Conservation (phyloP, 2,888 invertebrate species). For the Drosophila kokeensis region DNA sequence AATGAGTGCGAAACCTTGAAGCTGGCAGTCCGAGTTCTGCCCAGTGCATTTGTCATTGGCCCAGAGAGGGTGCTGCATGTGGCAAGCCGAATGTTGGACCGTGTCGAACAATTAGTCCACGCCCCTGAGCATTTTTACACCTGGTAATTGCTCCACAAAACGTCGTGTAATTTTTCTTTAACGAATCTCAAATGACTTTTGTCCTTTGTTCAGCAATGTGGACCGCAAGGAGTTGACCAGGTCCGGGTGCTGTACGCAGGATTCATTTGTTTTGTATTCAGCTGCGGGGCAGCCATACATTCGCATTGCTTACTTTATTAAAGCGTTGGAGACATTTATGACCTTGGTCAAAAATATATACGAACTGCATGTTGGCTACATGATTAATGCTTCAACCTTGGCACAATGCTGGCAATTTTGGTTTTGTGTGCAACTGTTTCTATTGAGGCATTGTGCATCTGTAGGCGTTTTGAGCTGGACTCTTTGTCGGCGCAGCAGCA, state of each 20-base stretch:
- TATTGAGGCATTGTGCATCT: slow-evolving; percentile 69
- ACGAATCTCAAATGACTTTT: slow-evolving; percentile 81
- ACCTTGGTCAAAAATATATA: slow-evolving; percentile 41
- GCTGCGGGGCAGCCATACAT: slow-evolving; percentile 47
- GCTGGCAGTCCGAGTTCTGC: slow-evolving; percentile 24
- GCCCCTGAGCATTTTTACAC: slow-evolving; percentile 79
- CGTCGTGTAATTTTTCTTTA: slow-evolving; percentile 81
- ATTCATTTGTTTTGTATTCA: slow-evolving; percentile 32
- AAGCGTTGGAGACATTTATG: slow-evolving; percentile 71
- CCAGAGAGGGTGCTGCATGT: slow-evolving; percentile 16
- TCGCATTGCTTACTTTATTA: slow-evolving; percentile 43
- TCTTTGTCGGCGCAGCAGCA: slow-evolving; percentile 67
- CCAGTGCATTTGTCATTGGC: slow-evolving; percentile 58
- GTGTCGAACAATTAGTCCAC: slow-evolving; percentile 80
- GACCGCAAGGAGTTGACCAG: slow-evolving; percentile 51
- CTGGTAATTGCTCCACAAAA: slow-evolving; percentile 83
- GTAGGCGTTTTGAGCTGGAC: slow-evolving; percentile 67
- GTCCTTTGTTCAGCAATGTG: slow-evolving; percentile 44
- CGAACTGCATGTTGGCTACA: slow-evolving; percentile 25
- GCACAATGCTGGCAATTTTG: slow-evolving; percentile 52
- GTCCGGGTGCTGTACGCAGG: slow-evolving; percentile 21
- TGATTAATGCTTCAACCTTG: slow-evolving; percentile 63
- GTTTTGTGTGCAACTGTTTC: slow-evolving; percentile 59
- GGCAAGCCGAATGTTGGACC: slow-evolving; percentile 37
- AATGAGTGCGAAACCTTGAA: slow-evolving; percentile 31